Base-by-base conservation (phyloP, 2,113 vertebrate genomes). In the Forbesichthys agassizii region DNA sequence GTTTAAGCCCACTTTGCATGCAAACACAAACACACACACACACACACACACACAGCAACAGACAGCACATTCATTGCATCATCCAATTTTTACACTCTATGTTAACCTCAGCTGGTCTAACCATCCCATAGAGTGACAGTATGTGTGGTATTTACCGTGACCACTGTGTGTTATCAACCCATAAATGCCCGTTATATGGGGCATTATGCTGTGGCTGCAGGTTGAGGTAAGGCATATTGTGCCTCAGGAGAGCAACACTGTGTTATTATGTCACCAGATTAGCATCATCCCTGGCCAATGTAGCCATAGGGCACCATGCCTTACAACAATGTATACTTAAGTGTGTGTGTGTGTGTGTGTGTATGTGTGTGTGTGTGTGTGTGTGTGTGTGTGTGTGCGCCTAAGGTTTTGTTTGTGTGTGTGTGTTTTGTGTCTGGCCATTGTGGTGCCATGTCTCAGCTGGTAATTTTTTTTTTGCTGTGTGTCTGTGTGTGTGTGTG, bases 211-310 rank as follows among this genome's bases (percentile, higher is more conserved):
- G 3, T 48, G 68, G 60, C 79, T 81, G 69, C 69, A 69, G 71
- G 76, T 80, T 57, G 27, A 76, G 80, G 65, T 48, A 69, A 80
- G 80, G 78, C 65, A 4, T 33, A 46, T 62, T 33, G 2, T 61
- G 69, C 74, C 62, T 71, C 69, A 63, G 56, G 27, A 8, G 9
- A 63, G 27, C 18, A 48, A 68, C 56, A 20, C 42, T 60, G 20
- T 58, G 9, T 82, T 65, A 79, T 56, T 65, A 79, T 56, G 49
- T 48, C 77, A 71, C 33, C 10, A 85, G 82, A 88, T 82, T 77
- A 70, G 82, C 77, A 78, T 80, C 74, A 82, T 27, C 11, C 5
- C 1, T 33, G 60, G 64, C 69, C 33, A 57, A 2, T 20, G 49
- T 33, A 57, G 66, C 69, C 33, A 57, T 3, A 27, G 49, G 66